Conservation (phyloP, 1,140 invertebrate genomes). For the Anthonomus grandis region DNA sequence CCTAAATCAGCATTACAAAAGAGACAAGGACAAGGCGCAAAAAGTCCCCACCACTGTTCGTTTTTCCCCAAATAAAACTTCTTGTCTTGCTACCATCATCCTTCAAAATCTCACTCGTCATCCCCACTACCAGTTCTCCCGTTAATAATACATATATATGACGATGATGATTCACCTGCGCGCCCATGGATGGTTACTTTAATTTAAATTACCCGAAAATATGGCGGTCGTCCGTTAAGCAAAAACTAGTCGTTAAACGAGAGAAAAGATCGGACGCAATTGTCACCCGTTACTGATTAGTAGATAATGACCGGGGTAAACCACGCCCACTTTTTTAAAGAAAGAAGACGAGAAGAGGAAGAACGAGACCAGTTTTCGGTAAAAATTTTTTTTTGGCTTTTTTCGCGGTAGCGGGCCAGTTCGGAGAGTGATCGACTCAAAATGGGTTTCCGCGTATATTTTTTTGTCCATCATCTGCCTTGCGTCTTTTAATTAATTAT, state of each 20-base stretch:
- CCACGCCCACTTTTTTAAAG: constrained; percentile 30
- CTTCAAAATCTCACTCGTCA: constrained; percentile 23
- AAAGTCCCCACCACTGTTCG: no score
- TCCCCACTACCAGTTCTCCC: no score
- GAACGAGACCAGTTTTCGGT: constrained; percentile 20
- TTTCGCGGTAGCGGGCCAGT: constrained; percentile 20
- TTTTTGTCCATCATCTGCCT: constrained; percentile 8
- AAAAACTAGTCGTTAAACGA: constrained; percentile 26
- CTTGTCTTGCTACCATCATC: constrained; percentile 19
- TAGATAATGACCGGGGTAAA: constrained; percentile 33
- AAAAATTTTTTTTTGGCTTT: constrained; percentile 21
- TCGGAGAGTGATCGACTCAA: constrained; percentile 9
- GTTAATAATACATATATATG: no score
- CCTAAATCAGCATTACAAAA: constrained; percentile 24
- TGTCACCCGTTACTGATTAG: constrained; percentile 38
- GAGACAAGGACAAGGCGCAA: constrained; percentile 21
- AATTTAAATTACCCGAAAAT: constrained; percentile 32
- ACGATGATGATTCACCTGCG: neutral
- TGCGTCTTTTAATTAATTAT: constrained; percentile 20
- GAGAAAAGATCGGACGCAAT: constrained; percentile 28
- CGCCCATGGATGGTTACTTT: constrained; percentile 1
- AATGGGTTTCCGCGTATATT: constrained; percentile 21
- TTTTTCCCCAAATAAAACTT: constrained; percentile 17
- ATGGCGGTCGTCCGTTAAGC: constrained; percentile 29
- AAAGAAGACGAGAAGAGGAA: constrained; percentile 2